phyloP scores from a whole-genome alignment of 1,140 invertebrate genomes.

The Drosophila arawakana region DNA sequence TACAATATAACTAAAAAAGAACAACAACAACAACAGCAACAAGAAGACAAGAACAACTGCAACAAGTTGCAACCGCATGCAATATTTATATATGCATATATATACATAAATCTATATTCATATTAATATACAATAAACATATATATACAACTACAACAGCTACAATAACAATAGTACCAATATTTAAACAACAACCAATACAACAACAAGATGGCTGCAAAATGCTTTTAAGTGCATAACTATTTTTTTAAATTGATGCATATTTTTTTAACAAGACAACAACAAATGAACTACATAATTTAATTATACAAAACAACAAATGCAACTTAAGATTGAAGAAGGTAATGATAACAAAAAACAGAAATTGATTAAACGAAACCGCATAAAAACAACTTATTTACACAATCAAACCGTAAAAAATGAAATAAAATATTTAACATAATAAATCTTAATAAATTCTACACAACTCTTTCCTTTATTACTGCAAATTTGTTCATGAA shows the following conservation, averaged over 20 bases:
- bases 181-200: constrained; percentile 30
- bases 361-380: constrained; percentile 21
- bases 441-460: constrained; percentile 25
- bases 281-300: constrained; percentile 39
- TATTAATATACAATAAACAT: constrained; percentile 49
- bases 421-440: constrained; percentile 19
- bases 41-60: constrained; percentile 36
- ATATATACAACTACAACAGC: constrained; percentile 56
- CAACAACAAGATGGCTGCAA: constrained; percentile 50
- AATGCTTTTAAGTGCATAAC: constrained; percentile 36
- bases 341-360: constrained; percentile 24
- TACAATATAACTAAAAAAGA: constrained; percentile 72
- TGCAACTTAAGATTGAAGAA: constrained; percentile 20
- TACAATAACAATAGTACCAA: constrained; percentile 35
- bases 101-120: constrained; percentile 55
- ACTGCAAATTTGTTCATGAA: constrained; percentile 8
- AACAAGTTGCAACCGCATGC: constrained; percentile 51
- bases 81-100: constrained; percentile 70
- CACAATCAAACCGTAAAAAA: constrained; percentile 49
- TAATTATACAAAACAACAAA: constrained; percentile 36
- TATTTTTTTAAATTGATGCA: constrained; percentile 47
- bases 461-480: constrained; percentile 8
- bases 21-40: constrained; percentile 32
- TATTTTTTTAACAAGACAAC: constrained; percentile 48
- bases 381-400: constrained; percentile 54